Evolutionary conservation across 2,113 vertebrate genomes (phyloP), one percentile per base, ranked within the genome.

Genomic region (Passer montanus): DNA sequence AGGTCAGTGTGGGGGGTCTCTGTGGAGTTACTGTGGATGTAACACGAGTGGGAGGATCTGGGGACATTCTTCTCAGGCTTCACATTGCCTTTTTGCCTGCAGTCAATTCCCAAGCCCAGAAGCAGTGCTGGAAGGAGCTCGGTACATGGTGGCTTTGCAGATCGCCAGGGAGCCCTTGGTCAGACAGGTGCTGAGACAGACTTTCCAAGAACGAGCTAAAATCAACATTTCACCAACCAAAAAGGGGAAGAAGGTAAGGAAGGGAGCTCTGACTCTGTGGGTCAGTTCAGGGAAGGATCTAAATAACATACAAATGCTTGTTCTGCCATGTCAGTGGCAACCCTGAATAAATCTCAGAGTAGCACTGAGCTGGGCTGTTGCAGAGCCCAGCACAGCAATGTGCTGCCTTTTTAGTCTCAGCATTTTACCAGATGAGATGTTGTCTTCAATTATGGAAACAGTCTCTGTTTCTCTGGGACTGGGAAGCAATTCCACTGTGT

Each of bases 71-170:
- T 43, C 52, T 74, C 26, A 84, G 60, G 33, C 55, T 90, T 52
- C 33, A 13, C 3, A 0, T 33, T 82, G 41, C 24, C 35, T 39
- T 76, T 73, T 68, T 73, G 28, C 10, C 56, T 70, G 56, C 89
- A 99, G 99, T 95, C 99, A 99, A 37, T 99, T 99, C 94, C 97
- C 97, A 75, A 98, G 98, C 33, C 98, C 99, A 0, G 99, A 99
- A 95, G 98, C 98, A 1, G 99, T 99, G 87, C 98, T 99, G 82
- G 99, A 99, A 87, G 99, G 99, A 78, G 99, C 99, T 23, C 98
- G 99, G 49, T 99, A 99, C 98, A 99, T 99, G 99, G 99, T 99
- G 86, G 99, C 99, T 84, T 98, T 99, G 98, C 99, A 99, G 96
- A 99, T 99, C 43, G 99, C 99, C 75, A 98, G 99, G 31, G 99